Evolutionary conservation across 2,113 vertebrate species (phyloP).

Genomic region (Piprites chloris): DNA sequence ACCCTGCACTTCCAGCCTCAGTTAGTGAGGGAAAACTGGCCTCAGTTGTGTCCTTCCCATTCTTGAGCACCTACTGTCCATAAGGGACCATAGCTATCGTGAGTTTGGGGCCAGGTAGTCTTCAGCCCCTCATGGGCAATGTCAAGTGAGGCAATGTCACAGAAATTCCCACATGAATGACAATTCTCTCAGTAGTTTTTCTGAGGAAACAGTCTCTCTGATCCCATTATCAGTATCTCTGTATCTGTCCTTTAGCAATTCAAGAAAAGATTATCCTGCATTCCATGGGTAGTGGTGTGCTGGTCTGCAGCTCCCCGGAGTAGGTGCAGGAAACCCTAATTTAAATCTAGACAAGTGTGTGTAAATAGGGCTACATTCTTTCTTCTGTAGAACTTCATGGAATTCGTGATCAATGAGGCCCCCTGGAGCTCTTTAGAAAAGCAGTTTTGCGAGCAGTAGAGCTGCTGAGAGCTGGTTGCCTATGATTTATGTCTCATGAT

Average conservation of each 20-base stretch:
- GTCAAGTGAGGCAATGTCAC: neutral
- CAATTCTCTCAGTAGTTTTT: neutral
- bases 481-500: slow-evolving; percentile 13
- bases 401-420: slow-evolving; percentile 11
- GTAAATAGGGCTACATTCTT: neutral
- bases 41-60: neutral
- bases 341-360: neutral
- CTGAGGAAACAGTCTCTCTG: neutral
- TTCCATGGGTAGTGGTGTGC: neutral
- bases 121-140: neutral
- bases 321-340: neutral
- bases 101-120: neutral
- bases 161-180: neutral
- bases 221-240: neutral
- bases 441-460: neutral
- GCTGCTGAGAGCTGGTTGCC: slow-evolving; percentile 35
- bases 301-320: neutral
- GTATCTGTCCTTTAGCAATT: neutral
- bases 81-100: accelerated
- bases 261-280: neutral
- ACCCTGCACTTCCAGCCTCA: neutral
- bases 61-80: neutral
- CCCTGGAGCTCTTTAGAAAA: slow-evolving; percentile 28
- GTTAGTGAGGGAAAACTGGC: neutral
- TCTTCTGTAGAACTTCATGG: neutral